Base-by-base conservation (phyloP, 2,888 invertebrate species). In the Linnaemya tessellans region DNA sequence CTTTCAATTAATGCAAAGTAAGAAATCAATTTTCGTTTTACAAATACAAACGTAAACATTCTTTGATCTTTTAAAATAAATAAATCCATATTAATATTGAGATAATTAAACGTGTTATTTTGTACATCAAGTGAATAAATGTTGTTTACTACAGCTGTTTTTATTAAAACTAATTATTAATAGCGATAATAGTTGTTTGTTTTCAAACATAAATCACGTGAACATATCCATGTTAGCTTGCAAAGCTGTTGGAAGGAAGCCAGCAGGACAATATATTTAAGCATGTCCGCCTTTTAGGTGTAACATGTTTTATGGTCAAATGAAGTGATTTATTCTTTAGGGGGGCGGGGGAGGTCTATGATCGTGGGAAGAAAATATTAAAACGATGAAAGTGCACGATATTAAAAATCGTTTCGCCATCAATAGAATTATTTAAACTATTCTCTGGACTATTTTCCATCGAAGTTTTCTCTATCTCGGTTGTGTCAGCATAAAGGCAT, bases 51-150 rank as follows among this genome's bases (percentile, higher is more conserved):
- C 62, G n/a, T 65, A 68, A 67, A 77, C n/a, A 62, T 58, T 67
- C 65, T 65, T 67, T 75, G 75, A 65, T 65, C 77, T 65, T 65
- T 20, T 67, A 35, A 58, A 68, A 68, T 58, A 68, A 68, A 78
- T 60, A 78, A 78, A 60, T 18, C 58, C 5, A 64, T 64, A 64
- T 54, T 41, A 64, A 41, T 65, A 25, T 51, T 65, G 5, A 41
- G 18, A 56, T 74, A 51, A 74, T 64, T 64, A n/a, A 54, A 58
- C 15, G 41, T 56, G 30, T 64, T 60, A 49, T 7, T 65, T 43
- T 10, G 41, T 41, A 25, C 41, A 65, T 54, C 5, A n/a, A 64
- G 22, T 64, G 15, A 13, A 54, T n/a, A 60, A 68, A 51, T 18
- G 18, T 18, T 74, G 54, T 70, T 81, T 70, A 68, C 20, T 62